Evolutionary conservation across 2,113 vertebrate species (phyloP).

Genomic region (Rhynchomys soricoides): DNA sequence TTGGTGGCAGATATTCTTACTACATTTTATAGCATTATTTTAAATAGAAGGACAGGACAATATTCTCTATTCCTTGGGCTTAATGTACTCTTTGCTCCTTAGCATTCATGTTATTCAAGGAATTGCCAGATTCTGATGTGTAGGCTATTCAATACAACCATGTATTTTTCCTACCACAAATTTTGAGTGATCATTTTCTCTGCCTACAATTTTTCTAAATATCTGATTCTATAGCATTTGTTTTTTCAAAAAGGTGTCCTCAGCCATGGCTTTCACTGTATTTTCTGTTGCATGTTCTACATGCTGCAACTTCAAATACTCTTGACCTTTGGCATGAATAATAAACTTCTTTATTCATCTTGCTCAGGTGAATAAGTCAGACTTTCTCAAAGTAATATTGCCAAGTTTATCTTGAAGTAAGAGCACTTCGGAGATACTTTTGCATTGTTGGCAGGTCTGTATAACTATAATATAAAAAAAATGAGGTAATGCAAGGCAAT

Average conservation of each 20-base stretch:
- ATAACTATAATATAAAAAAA: not conserved
- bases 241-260: not conserved
- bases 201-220: not conserved
- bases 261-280: not conserved
- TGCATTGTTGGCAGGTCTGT: too few species aligned
- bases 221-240: not conserved
- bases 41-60: not conserved
- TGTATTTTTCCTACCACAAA: not conserved
- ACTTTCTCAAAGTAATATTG: not conserved
- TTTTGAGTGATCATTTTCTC: not conserved
- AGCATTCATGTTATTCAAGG: not conserved
- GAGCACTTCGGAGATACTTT: not conserved
- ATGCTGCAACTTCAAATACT: not conserved
- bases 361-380: not conserved
- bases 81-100: not conserved
- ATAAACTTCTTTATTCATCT: not conserved
- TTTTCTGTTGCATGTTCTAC: not conserved
- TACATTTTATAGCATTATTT: not conserved
- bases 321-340: not conserved
- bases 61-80: accelerated
- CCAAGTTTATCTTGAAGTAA: not conserved
- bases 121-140: not conserved
- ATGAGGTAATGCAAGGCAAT: not conserved
- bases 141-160: not conserved
- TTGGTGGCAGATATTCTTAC: not conserved